Evolutionary conservation across 1,140 invertebrate genomes (phyloP).

Genomic region (Megalonaias nervosa): DNA sequence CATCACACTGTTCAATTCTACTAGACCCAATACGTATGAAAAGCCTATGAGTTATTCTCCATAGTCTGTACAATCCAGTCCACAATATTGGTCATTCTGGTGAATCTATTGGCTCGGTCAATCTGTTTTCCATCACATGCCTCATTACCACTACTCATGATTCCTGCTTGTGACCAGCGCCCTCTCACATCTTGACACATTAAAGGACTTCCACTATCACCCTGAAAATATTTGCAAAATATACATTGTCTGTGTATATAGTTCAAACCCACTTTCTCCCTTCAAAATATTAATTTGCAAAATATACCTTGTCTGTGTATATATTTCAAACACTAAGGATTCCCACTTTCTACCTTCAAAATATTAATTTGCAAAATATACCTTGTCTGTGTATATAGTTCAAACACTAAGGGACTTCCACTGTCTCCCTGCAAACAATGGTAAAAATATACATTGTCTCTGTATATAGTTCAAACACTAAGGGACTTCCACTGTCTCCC

Average conservation of each 20-base stretch:
- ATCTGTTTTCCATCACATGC: slow-evolving; percentile 25
- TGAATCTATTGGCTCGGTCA: slow-evolving; percentile 10
- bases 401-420: no score
- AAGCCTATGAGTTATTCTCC: neutral
- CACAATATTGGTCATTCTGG: slow-evolving; percentile 11
- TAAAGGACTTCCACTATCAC: slow-evolving; percentile 86
- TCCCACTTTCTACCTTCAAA: no score
- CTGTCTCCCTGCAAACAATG: slow-evolving; percentile 80
- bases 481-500: no score
- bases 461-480: no score
- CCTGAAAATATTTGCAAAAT: slow-evolving; percentile 77
- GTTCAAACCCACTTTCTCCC: no score
- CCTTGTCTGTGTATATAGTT: no score
- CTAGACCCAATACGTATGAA: no score
- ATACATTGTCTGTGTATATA: neutral
- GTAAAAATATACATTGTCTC: slow-evolving; percentile 54
- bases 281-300: no score
- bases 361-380: no score
- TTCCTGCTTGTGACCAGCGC: slow-evolving; percentile 72
- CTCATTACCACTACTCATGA: slow-evolving; percentile 43
- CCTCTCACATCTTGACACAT: slow-evolving; percentile 78
- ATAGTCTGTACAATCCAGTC: slow-evolving; percentile 23
- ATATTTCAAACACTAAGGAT: no score
- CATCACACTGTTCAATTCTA: no score
- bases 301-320: no score